These are phyloP conservation scores for Monodelphis domestica DNA, from an alignment of 2,797 vertebrate species.

Conservation along the genomic window DNA sequence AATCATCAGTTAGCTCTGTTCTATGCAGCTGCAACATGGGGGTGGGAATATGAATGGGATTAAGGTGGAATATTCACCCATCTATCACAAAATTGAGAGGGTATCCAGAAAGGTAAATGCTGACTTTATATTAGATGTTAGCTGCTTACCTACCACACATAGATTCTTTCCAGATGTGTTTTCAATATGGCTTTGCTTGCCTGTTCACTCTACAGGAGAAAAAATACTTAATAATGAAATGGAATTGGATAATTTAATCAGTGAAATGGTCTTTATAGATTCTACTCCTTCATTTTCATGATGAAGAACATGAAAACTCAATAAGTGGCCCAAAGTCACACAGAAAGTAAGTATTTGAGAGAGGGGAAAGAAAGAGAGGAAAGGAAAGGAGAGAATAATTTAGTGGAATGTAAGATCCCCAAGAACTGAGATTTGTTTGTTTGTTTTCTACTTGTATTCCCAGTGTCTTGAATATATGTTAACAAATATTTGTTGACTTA, in stretches of 20 bases:
- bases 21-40: background rate
- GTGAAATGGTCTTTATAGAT: background rate
- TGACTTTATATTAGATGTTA: background rate
- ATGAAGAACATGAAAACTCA: background rate
- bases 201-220: background rate
- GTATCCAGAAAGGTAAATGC: background rate
- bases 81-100: background rate
- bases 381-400: no score
- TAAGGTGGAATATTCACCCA: background rate
- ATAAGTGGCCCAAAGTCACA: background rate
- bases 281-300: background rate
- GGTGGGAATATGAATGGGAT: background rate
- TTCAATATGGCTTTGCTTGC: background rate
- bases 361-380: no score
- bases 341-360: background rate
- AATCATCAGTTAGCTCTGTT: background rate
- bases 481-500: no score
- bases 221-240: background rate
- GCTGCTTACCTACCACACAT: background rate
- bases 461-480: no score
- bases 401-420: no score
- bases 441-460: no score
- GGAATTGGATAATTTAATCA: background rate
- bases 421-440: no score
- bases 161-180: background rate